phyloP scores from a whole-genome alignment of 2,797 vertebrate genomes.

The Onychomys leucogaster region DNA sequence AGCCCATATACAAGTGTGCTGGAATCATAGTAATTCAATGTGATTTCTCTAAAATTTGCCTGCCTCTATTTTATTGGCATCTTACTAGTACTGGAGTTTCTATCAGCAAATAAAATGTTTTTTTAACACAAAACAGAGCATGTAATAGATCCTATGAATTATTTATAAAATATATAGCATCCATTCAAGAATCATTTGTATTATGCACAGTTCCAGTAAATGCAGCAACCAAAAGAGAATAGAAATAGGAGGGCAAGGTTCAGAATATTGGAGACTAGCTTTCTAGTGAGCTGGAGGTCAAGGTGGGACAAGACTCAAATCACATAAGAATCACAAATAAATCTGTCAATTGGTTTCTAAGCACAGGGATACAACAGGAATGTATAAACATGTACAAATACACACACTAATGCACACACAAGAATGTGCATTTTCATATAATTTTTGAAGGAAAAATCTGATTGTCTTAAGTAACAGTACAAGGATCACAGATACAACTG shows the following conservation, averaged over 20 bases:
- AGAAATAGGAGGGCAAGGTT: conserved; percentile 39
- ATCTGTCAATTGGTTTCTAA: conserved; percentile 16
- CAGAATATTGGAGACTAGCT: not conserved
- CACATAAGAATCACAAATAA: not conserved
- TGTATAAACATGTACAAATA: not conserved
- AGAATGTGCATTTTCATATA: not conserved
- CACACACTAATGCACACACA: not conserved
- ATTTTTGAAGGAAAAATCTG: conserved; percentile 34
- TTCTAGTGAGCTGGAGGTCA: conserved; percentile 50
- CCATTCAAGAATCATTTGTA: conserved; percentile 59
- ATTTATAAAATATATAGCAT: conserved; percentile 71
- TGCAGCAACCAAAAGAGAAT: conserved; percentile 51
- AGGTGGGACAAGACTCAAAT: not conserved
- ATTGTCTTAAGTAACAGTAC: not conserved
- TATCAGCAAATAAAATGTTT: conserved; percentile 65
- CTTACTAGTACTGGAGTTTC: conserved; percentile 62
- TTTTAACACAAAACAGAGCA: conserved; percentile 74
- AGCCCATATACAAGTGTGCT: conserved; percentile 25
- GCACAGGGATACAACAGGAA: not conserved
- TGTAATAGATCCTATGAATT: conserved; percentile 73
- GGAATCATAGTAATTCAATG: conserved; percentile 54
- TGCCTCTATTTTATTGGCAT: conserved; percentile 70
- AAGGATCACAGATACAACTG: not conserved
- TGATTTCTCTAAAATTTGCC: conserved; percentile 52
- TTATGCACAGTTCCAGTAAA: conserved; percentile 56